These are phyloP conservation scores for Brevimyrus niger DNA, from an alignment of 2,113 vertebrate species.

Conservation along the genomic window DNA sequence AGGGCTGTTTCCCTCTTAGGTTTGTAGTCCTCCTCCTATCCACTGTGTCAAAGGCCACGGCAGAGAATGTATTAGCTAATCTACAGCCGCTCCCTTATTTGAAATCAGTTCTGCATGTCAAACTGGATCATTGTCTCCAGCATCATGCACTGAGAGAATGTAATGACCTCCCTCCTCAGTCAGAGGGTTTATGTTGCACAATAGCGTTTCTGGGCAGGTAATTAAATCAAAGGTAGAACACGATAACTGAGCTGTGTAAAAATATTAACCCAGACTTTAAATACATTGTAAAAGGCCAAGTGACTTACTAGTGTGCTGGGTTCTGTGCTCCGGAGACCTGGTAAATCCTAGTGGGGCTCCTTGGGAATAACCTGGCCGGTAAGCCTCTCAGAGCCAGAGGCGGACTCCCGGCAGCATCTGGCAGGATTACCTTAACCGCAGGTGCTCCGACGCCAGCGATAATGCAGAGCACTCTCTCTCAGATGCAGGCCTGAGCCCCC, in stretches of 20 bases:
- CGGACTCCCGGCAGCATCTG: background rate
- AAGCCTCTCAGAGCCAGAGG: background rate
- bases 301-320: background rate
- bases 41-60: background rate
- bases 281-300: background rate
- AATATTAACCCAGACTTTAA: background rate
- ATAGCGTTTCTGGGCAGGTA: background rate
- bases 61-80: background rate
- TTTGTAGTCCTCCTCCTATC: background rate
- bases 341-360: background rate
- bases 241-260: background rate
- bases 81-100: background rate
- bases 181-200: background rate
- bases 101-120: background rate
- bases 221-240: background rate
- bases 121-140: background rate
- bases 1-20: background rate
- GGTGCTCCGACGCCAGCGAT: conserved; percentile 26
- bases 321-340: background rate
- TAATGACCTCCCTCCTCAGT: background rate
- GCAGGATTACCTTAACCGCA: background rate
- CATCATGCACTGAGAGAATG: background rate
- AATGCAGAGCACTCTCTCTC: background rate
- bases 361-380: background rate
- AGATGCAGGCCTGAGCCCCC: background rate